A percentile compares a stretch with the other conserved stretches of the same genome.
phyloP scores from a whole-genome alignment of 2,888 invertebrate species.

The Bellardia pandia region DNA sequence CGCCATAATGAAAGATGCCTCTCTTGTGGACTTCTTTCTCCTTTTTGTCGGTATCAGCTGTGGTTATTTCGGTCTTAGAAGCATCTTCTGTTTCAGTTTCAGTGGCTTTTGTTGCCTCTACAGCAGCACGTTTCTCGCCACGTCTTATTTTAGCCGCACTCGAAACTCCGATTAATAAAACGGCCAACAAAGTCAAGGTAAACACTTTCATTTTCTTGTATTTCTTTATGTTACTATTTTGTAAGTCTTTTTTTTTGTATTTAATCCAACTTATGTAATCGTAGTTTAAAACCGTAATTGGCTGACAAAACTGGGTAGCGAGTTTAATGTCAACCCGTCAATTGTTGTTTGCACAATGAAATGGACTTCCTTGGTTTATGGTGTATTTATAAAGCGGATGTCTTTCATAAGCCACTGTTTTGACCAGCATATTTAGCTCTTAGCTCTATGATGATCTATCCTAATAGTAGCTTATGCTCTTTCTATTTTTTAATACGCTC shows the following conservation, averaged over 20 bases:
- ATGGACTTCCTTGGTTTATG: conserved; percentile 82
- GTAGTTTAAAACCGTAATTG: conserved; percentile 18
- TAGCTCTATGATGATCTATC: not conserved
- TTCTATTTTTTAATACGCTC: not conserved
- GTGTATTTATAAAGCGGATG: conserved; percentile 84
- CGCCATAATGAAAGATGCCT: conserved; percentile 78
- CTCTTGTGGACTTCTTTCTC: conserved; percentile 79
- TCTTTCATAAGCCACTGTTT: conserved; percentile 63
- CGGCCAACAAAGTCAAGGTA: conserved; percentile 59
- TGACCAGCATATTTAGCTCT: conserved; percentile 13
- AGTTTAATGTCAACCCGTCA: conserved; percentile 74
- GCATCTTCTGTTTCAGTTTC: conserved; percentile 27
- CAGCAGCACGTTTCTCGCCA: conserved; percentile 21
- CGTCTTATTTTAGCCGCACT: conserved; percentile 49
- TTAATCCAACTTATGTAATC: conserved; percentile 56
- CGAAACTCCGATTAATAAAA: conserved; percentile 42
- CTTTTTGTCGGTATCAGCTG: conserved; percentile 47
- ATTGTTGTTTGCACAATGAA: conserved; percentile 80
- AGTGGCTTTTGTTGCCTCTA: not conserved
- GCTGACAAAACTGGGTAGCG: conserved; percentile 34
- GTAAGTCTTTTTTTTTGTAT: conserved; percentile 4
- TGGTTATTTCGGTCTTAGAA: conserved; percentile 20
- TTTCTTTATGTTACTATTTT: conserved; percentile 5
- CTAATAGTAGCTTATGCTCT: not conserved
- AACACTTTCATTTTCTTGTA: conserved; percentile 75